phyloP scores from a whole-genome alignment of 2,113 vertebrate species.

The Vimba vimba region DNA sequence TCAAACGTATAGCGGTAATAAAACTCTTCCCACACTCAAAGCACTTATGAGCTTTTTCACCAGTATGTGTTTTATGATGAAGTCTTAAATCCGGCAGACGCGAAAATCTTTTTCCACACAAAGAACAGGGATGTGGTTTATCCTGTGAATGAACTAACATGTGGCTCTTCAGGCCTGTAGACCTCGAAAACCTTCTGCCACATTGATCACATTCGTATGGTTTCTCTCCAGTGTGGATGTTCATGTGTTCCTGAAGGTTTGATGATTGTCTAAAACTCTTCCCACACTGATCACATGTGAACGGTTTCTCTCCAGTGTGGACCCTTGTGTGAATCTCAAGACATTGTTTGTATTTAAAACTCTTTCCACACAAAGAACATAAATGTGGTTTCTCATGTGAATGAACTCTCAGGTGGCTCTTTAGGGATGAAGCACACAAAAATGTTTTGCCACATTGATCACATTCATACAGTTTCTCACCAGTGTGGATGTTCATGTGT shows the following conservation, averaged over 20 bases:
- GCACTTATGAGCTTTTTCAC: background rate
- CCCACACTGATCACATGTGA: background rate
- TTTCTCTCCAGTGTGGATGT: background rate
- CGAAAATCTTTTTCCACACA: background rate
- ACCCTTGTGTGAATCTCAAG: background rate
- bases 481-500: no score
- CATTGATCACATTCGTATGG: no score
- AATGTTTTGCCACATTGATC: no score
- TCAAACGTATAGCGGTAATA: background rate
- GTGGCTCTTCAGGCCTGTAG: no score
- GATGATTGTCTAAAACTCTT: background rate
- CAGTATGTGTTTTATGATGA: background rate
- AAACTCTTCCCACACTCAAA: background rate
- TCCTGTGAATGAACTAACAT: background rate
- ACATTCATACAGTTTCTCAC: no score
- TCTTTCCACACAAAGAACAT: no score
- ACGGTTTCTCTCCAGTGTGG: background rate
- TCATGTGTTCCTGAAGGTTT: background rate
- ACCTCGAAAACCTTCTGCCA: no score
- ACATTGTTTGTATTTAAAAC: no score
- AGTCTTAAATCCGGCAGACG: background rate
- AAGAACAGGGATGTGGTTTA: background rate
- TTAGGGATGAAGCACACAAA: no score
- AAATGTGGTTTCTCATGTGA: no score
- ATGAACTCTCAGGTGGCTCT: no score